These are phyloP conservation scores for Lamprologus tigripictilis DNA, from an alignment of 2,113 vertebrate genomes.

Conservation along the genomic window DNA sequence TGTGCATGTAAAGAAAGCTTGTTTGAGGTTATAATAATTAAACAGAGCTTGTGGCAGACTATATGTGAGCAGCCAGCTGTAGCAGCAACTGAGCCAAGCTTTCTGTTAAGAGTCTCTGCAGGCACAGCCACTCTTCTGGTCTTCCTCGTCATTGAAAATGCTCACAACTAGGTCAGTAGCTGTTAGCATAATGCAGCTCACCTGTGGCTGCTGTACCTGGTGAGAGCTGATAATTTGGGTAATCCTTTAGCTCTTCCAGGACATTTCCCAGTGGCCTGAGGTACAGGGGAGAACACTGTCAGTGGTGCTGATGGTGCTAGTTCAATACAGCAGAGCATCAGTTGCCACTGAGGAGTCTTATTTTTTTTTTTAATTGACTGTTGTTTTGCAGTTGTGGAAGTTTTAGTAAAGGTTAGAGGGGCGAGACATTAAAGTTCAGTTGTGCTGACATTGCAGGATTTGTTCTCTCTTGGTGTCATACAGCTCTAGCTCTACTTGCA, in stretches of 20 bases:
- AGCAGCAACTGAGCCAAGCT: background rate
- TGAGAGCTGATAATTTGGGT: background rate
- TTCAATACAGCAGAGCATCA: background rate
- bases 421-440: background rate
- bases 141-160: background rate
- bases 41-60: background rate
- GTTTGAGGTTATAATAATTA: background rate
- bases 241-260: constrained; percentile 2
- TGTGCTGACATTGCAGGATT: background rate
- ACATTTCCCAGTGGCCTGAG: background rate
- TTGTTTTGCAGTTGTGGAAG: background rate
- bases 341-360: background rate
- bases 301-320: background rate
- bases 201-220: constrained; percentile 22
- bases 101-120: background rate
- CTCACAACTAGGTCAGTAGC: constrained; percentile 36
- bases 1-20: background rate
- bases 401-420: background rate
- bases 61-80: background rate
- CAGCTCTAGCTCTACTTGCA: background rate
- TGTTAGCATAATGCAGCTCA: constrained; percentile 16
- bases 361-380: background rate
- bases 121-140: background rate
- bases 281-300: background rate
- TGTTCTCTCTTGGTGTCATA: background rate